These are phyloP conservation scores for Leptonema lineaticorne DNA, from an alignment of 1,140 invertebrate genomes.

Conservation along the genomic window DNA sequence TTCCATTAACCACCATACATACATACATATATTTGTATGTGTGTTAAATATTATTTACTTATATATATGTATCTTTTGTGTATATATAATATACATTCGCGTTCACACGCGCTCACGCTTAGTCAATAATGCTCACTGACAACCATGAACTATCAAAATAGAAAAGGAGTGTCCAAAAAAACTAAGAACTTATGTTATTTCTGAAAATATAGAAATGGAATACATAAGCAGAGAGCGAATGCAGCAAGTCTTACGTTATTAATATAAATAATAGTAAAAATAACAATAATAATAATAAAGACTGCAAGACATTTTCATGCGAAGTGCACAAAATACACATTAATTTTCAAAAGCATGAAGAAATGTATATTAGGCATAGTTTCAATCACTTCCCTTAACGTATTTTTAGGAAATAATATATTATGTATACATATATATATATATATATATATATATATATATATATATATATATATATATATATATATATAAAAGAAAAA, in stretches of 20 bases:
- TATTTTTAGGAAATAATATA: not conserved
- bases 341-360: not conserved
- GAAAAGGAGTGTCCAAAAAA: not conserved
- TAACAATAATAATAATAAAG: not conserved
- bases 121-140: not conserved
- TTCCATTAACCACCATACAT: not conserved
- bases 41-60: no score
- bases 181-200: not conserved
- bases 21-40: not conserved
- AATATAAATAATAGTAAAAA: not conserved
- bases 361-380: not conserved
- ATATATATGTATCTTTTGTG: slow-evolving; percentile 13
- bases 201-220: not conserved
- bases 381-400: not conserved
- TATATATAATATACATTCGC: slow-evolving; percentile 17
- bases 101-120: not conserved
- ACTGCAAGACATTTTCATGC: no score
- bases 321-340: not conserved
- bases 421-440: not conserved
- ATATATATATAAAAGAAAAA: not conserved
- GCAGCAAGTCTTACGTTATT: not conserved
- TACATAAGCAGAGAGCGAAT: not conserved
- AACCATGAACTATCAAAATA: not conserved
- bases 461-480: not conserved
- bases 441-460: not conserved